A percentile compares a stretch with the other conserved stretches of the same genome.
phyloP scores from a whole-genome alignment of 2,797 vertebrate genomes.

The Sebastes flavidus region DNA sequence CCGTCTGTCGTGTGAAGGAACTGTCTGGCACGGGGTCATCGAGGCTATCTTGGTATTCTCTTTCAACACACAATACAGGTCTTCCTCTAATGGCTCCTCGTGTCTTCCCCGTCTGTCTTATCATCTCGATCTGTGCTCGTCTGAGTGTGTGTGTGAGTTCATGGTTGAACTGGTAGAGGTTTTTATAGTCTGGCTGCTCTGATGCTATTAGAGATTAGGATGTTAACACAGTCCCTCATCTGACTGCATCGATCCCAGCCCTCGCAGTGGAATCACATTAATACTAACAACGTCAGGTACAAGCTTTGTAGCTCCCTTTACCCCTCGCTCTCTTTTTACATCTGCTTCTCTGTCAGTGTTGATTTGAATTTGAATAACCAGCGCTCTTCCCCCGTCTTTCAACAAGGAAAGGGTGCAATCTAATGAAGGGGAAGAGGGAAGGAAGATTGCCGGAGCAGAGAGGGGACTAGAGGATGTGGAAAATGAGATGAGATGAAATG shows the following conservation, averaged over 20 bases:
- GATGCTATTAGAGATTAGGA: constrained; percentile 80
- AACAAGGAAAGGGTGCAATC: constrained; percentile 37
- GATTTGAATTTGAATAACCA: constrained; percentile 76
- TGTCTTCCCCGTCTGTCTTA: constrained; percentile 59
- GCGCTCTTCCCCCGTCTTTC: constrained; percentile 53
- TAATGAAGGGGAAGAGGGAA: constrained; percentile 59
- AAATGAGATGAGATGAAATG: constrained; percentile 62
- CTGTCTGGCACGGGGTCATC: constrained; percentile 37
- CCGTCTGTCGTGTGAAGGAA: background rate
- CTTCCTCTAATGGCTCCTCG: constrained; percentile 58
- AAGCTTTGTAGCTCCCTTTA: constrained; percentile 60
- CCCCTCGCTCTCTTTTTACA: constrained; percentile 54
- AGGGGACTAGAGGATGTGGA: constrained; percentile 47
- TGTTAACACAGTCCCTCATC: constrained; percentile 77
- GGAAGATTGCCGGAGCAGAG: constrained; percentile 49
- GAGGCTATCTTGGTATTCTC: constrained; percentile 51
- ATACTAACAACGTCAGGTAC: constrained; percentile 73
- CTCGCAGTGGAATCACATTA: constrained; percentile 68
- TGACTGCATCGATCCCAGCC: constrained; percentile 73
- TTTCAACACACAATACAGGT: constrained; percentile 49
- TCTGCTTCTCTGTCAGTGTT: constrained; percentile 73
- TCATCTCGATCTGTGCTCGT: constrained; percentile 55
- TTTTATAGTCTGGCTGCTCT: constrained; percentile 70
- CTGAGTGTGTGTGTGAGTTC: constrained; percentile 20
- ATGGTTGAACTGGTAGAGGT: constrained; percentile 56